Base-by-base conservation (phyloP, 2,888 invertebrate genomes). In the Drosophila nr. perissopoda region DNA sequence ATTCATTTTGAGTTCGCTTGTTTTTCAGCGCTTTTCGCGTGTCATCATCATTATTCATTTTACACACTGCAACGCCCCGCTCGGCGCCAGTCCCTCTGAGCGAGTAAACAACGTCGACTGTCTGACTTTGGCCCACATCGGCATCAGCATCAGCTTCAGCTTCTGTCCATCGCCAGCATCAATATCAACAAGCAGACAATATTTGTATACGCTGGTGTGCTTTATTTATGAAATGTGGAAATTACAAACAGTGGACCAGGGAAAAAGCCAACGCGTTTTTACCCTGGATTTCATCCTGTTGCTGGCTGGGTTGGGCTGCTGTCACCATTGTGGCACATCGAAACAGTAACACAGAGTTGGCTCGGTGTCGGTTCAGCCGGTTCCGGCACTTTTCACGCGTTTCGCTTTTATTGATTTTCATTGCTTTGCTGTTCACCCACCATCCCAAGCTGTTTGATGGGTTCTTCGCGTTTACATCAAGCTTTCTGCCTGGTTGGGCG, bases 211-310 rank as follows among this genome's bases (percentile, higher is more conserved):
- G 77, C 71, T 60, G 75, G 49, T 71, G 62, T 77, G 75, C 76
- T 88, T 88, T 89, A 88, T 88, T 88, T 88, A 88, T 89, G 88
- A 89, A 88, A 86, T 79, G 83, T 80, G 88, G 75, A 89, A 88
- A 87, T 86, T 89, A 83, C 90, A 87, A 76, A 74, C 67, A 79
- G 54, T 21, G 31, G 16, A 21, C 42, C 21, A 31, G 18, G n/a
- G n/a, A 27, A 42, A 29, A 29, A 31, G 57, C 57, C 29, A 57
- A 16, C 16, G 38, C 46, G 56, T 59, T 73, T 72, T 80, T 29
- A 66, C 76, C 54, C 60, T 66, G 66, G 60, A 63, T 73, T 63
- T 69, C 73, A 73, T 80, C 81, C 73, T 57, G 61, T 61, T 80
- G 76, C 69, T 58, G 49, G 53, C 76, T 69, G 64, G 49, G 49